Base-by-base conservation (phyloP, 2,797 vertebrate genomes). In the Melanogrammus aeglefinus region DNA sequence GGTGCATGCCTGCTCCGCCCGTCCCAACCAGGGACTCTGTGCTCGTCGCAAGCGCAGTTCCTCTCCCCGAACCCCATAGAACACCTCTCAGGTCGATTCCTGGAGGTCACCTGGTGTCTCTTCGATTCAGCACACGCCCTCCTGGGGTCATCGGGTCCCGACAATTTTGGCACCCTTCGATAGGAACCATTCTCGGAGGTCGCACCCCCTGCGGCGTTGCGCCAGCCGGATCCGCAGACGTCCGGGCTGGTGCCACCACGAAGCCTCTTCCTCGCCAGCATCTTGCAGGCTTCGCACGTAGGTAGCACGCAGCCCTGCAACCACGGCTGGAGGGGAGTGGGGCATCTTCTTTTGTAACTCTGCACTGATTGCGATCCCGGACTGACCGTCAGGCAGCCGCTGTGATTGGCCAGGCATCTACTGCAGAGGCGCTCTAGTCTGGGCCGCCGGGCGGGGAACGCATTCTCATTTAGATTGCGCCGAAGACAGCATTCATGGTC, bases 281-380 rank as follows among this genome's bases (percentile, higher is more conserved):
- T 81, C 41, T 81, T 88, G 51, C 94, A 94, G 0, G 87, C 18
- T 0, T 89, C 85, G 21, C 91, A 93, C 2, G 90, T 91, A 0
- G 83, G 85, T 18, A 83, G 29, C 1, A 80, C 77, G 0, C 74
- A 1, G 57, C 18, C 1, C 21, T 10, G 0, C 90, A 84, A 0
- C 79, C 86, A 85, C 72, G 84, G 82, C 21, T 87, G 89, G 47
- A 90, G 79, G 4, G 88, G 88, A 6, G 77, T 33, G 0, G 41
- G 81, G 21, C 1, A 63, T 81, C 88, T 90, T 38, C 89, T 88
- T 44, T 88, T 93, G 0, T 82, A 44, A 70, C 36, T 41, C 16
- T 3, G 75, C 16, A 5, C 14, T 3, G 74, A 66, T 0, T 87
- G 82, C 0, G 47, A 35, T 12, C 39, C 87, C 0, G 81, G 82